These are phyloP conservation scores for Poliocrania exsul DNA, from an alignment of 2,797 vertebrate species.

Conservation along the genomic window DNA sequence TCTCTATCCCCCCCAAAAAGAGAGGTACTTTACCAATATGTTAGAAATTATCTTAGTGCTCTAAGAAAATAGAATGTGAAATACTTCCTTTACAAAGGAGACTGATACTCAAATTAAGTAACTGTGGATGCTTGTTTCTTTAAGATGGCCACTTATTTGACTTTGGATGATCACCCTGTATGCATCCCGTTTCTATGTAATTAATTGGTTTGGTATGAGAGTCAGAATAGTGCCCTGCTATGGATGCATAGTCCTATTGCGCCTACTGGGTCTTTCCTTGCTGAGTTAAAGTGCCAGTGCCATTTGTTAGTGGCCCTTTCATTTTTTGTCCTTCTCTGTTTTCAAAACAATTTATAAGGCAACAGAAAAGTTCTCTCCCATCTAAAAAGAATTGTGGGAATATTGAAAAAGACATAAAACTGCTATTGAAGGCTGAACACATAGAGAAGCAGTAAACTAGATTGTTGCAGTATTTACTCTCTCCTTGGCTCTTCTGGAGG, in stretches of 20 bases:
- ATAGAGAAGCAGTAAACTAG: slow-evolving; percentile 32
- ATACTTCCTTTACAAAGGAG: neutral
- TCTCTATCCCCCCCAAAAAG: neutral
- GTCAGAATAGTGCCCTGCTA: neutral
- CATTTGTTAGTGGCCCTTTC: neutral
- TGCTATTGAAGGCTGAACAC: neutral
- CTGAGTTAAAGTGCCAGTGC: neutral
- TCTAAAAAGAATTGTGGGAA: slow-evolving; percentile 23
- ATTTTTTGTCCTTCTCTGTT: neutral
- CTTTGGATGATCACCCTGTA: neutral
- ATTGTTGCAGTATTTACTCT: slow-evolving; percentile 41
- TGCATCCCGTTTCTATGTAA: neutral
- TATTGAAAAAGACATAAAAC: slow-evolving; percentile 39
- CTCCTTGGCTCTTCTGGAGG: slow-evolving; percentile 15
- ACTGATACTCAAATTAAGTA: neutral
- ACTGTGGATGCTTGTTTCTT: neutral
- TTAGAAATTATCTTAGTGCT: neutral
- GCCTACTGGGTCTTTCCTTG: neutral
- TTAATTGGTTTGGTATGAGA: neutral
- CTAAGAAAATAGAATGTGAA: neutral
- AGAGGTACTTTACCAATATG: neutral
- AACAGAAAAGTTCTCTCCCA: neutral
- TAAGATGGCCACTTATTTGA: neutral
- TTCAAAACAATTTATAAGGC: slow-evolving; percentile 19
- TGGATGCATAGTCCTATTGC: neutral